These are phyloP conservation scores for Gallinago solitaria DNA, from an alignment of 2,797 vertebrate genomes.

Conservation along the genomic window DNA sequence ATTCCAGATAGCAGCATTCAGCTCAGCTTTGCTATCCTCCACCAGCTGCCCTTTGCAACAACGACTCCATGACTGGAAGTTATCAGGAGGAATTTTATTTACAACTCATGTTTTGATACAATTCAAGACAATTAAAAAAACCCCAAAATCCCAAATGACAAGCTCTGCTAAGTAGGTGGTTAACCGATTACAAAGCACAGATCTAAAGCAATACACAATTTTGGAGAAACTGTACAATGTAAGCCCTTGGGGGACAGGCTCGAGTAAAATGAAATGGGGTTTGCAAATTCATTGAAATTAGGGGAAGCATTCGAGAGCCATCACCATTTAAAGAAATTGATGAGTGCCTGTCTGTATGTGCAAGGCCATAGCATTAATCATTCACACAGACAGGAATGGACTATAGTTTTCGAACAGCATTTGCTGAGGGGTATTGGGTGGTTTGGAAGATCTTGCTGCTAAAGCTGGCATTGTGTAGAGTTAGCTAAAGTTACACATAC, in stretches of 20 bases:
- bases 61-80: not conserved
- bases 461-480: not conserved
- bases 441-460: not conserved
- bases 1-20: not conserved
- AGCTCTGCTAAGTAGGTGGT: not conserved
- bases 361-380: constrained; percentile 19
- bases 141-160: not conserved
- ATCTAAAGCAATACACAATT: constrained; percentile 14
- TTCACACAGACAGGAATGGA: not conserved
- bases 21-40: not conserved
- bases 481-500: not conserved
- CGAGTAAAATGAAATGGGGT: not conserved
- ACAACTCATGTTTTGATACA: not conserved
- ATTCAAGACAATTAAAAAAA: not conserved
- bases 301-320: not conserved
- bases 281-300: constrained; percentile 65
- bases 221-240: not conserved
- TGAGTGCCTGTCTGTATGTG: not conserved
- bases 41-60: not conserved
- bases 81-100: constrained; percentile 34
- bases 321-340: constrained; percentile 42
- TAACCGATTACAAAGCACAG: constrained; percentile 1
- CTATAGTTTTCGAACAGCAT: constrained; percentile 7
- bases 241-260: constrained; percentile 37
- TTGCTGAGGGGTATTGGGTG: not conserved